phyloP scores from a whole-genome alignment of 2,888 invertebrate genomes.

The Heteromyza rotundicornis region DNA sequence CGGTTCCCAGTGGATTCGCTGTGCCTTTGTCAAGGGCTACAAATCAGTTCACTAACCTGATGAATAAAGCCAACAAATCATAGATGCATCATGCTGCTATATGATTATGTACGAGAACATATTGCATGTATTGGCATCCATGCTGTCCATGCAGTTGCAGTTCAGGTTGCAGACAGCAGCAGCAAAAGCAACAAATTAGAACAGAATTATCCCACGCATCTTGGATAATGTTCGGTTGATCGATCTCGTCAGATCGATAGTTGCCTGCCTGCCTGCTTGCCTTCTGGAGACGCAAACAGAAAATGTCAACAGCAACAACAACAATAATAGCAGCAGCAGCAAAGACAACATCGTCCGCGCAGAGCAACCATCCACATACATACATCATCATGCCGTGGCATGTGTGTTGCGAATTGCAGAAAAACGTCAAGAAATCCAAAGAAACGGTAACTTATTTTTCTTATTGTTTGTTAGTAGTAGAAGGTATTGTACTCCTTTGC shows the following conservation, averaged over 20 bases:
- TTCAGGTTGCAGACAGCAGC: constrained; percentile 1
- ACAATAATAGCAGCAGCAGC: constrained; percentile 20
- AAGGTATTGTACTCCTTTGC: no score
- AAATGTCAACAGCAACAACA: neutral
- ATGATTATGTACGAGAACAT: neutral
- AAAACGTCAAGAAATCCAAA: constrained; percentile 50
- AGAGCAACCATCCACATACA: neutral
- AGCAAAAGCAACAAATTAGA: constrained; percentile 53
- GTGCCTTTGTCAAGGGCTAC: no score
- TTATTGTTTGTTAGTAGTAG: constrained; percentile 36
- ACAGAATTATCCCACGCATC: constrained; percentile 60
- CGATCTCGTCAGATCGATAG: constrained; percentile 37
- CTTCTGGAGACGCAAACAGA: constrained; percentile 24
- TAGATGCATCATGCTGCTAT: no score
- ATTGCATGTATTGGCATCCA: neutral
- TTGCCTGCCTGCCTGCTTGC: constrained; percentile 5
- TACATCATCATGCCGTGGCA: neutral
- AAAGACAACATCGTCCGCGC: neutral
- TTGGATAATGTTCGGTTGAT: constrained; percentile 57
- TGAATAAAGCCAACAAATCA: no score
- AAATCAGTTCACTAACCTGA: constrained; percentile 6
- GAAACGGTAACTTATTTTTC: constrained; percentile 58
- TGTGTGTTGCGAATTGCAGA: constrained; percentile 22
- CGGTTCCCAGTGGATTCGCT: no score
- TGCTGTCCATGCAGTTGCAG: neutral